These are phyloP conservation scores for Lutjanus argentimaculatus DNA, from an alignment of 2,797 vertebrate species.

Conservation along the genomic window DNA sequence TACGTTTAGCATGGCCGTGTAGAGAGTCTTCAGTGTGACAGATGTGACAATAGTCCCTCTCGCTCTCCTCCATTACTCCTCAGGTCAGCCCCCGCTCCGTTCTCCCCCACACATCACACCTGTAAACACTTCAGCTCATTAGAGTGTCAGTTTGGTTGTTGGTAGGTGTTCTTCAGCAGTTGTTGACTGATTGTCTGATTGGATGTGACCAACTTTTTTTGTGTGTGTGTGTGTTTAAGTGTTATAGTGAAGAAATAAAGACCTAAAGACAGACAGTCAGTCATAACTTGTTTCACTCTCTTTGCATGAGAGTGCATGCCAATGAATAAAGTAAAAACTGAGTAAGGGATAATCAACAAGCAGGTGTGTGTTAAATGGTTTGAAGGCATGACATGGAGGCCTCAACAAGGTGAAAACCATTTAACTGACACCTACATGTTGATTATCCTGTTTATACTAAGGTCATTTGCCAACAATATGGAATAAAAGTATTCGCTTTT, in stretches of 20 bases:
- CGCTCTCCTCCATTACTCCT: neutral
- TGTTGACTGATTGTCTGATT: neutral
- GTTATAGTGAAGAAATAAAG: neutral
- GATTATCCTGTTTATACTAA: no score
- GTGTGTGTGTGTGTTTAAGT: neutral
- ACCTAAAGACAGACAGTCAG: neutral
- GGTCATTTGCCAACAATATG: no score
- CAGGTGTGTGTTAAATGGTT: no score
- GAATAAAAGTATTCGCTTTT: no score
- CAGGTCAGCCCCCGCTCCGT: neutral
- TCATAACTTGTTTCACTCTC: neutral
- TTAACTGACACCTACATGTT: no score
- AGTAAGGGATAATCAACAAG: no score
- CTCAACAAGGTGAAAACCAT: no score
- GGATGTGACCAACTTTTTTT: neutral
- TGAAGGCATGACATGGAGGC: no score
- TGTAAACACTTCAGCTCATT: conserved; percentile 14
- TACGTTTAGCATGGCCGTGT: neutral
- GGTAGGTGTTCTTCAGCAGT: neutral
- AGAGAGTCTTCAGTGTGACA: neutral
- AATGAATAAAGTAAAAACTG: neutral
- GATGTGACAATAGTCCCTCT: neutral
- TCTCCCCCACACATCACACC: neutral
- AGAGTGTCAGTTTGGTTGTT: neutral
- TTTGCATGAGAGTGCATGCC: neutral